Base-by-base conservation (phyloP, 2,888 invertebrate genomes). In the Harpalus rubripes region DNA sequence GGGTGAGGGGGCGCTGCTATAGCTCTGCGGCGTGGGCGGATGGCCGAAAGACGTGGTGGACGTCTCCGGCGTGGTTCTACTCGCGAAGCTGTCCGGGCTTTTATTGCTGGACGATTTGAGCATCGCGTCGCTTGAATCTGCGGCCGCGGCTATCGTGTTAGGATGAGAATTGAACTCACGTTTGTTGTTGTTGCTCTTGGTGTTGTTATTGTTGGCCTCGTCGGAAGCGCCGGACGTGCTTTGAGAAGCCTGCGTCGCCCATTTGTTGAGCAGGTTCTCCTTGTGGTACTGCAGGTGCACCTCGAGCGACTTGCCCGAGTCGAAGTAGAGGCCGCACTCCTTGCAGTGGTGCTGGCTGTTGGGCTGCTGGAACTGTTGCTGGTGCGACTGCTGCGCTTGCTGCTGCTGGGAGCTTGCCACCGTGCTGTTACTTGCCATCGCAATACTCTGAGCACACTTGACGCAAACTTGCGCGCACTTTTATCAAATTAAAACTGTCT, bases 251-350 rank as follows among this genome's bases (percentile, higher is more conserved):
- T 92, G 94, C 72, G 92, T 93, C 80, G 94, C 94, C 96, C 96
- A 96, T 91, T 95, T 95, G 87, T 93, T 94, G 89, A 95, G 92
- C 88, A 96, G 92, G 89, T 95, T 95, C 89, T 96, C 95, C 90
- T 96, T 95, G 89, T 96, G 95, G 91, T 96, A 96, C 89, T 95
- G 95, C 88, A 96, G 92, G 91, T 96, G 96, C 87, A 96, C 96
- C 89, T 96, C 95, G 87, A 96, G 92, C 86, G 96, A 96, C 89
- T 95, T 95, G 85, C 94, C 93, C 88, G 95, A 95, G 90, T 96
- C 95, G 90, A 96, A 94, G 89, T 93, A 94, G 87, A 96, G 92
- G 88, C 94, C 95, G 92, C 96, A 96, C 91, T 95, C 94, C 91
- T 95, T 95, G 92, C 96, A 96, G 90, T 94, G 94, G 90, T 94